Conservation (phyloP, 2,888 invertebrate species). For the Linnaemya vulpina region DNA sequence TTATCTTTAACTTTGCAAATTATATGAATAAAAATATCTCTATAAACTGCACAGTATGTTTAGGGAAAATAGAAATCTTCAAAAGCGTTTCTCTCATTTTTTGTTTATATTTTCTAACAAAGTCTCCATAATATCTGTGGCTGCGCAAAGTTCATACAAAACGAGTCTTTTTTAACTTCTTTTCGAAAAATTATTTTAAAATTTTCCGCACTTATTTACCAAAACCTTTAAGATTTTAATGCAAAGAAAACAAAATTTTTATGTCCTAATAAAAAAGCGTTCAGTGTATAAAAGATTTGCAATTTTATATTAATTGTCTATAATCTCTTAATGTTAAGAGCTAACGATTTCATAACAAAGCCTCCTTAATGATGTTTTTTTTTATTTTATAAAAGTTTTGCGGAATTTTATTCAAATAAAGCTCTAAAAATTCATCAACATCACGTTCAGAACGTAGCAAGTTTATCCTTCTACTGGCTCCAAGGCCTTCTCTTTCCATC, state of each 20-base stretch:
- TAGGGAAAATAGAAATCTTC: no score
- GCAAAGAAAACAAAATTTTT: not conserved
- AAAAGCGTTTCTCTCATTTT: no score
- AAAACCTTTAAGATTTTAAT: not conserved
- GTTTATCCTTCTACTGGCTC: not conserved
- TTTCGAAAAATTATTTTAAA: no score
- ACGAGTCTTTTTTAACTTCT: no score
- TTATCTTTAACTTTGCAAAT: no score
- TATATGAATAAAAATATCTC: no score
- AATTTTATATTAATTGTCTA: not conserved
- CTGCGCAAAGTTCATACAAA: no score
- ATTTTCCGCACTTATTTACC: no score
- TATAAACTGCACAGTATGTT: no score
- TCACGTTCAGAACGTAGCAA: conserved; percentile 54
- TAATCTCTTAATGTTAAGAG: not conserved
- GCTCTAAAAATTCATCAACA: conserved; percentile 39
- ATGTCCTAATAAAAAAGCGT: not conserved
- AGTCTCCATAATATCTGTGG: no score
- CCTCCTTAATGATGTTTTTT: not conserved
- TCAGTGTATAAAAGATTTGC: not conserved
- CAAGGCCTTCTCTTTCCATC: not conserved
- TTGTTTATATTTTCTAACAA: no score
- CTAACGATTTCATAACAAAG: not conserved
- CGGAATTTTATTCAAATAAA: not conserved
- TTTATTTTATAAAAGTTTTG: not conserved